Conservation (phyloP, 2,888 invertebrate genomes). For the Cryptocephalus primarius region DNA sequence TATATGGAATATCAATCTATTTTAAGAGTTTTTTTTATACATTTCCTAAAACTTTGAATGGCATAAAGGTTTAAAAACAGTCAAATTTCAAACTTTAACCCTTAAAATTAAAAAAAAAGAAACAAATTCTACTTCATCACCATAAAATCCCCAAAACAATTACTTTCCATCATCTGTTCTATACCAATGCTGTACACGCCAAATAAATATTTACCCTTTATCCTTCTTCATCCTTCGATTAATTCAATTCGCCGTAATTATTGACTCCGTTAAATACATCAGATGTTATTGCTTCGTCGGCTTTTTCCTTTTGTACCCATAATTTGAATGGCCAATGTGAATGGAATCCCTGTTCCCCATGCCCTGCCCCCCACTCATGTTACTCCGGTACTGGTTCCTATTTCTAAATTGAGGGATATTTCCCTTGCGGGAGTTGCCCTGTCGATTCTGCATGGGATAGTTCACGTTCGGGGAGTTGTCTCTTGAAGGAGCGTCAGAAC, state of each 20-base stretch:
- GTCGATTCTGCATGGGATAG: constrained; percentile 5
- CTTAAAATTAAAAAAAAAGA: neutral
- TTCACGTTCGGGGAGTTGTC: constrained; percentile 34
- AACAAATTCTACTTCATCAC: neutral
- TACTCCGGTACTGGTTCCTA: constrained; percentile 11
- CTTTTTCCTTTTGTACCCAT: constrained; percentile 22
- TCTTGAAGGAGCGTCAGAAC: constrained; percentile 32
- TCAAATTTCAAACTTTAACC: no score
- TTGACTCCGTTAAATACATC: neutral
- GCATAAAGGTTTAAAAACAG: no score
- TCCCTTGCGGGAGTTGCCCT: no score
- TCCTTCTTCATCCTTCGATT: constrained; percentile 1
- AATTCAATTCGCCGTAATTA: constrained; percentile 1
- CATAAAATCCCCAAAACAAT: neutral
- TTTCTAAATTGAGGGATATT: constrained; percentile 3
- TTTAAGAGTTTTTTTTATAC: no score
- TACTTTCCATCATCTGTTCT: neutral
- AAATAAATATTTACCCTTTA: constrained; percentile 2
- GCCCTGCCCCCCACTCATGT: constrained; percentile 16
- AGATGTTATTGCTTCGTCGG: constrained; percentile 21
- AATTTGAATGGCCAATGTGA: constrained; percentile 15
- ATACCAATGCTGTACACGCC: constrained; percentile 4
- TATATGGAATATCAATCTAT: no score
- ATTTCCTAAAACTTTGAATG: no score
- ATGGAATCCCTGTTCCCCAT: constrained; percentile 14